Base-by-base conservation (phyloP, 2,888 invertebrate genomes). In the Agonum fuliginosum region DNA sequence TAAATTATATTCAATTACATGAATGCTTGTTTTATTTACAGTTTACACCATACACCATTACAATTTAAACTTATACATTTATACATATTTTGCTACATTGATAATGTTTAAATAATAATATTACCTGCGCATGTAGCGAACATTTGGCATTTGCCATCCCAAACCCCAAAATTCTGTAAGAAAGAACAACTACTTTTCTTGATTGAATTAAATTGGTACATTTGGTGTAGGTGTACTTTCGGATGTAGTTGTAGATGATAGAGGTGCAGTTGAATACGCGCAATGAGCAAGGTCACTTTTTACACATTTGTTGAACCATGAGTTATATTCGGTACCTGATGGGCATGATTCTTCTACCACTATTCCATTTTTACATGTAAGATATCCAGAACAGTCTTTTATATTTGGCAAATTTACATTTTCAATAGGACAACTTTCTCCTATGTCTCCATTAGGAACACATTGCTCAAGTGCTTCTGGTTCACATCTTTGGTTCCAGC, bases 401-500 rank as follows among this genome's bases (percentile, higher is more conserved):
- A 48, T 20, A 48, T 70, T 27, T 24, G 20, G 20, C n/a, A 43
- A 14, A 12, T 12, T 17, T n/a, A 43, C 46, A 8, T 48, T 48
- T 10, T 70, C 27, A n/a, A 22, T 43, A n/a, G 22, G n/a, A 22
- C 70, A 70, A 2, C 19, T 70, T 27, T 70, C 5, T 17, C 70
- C 70, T 8, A 8, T 8, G 8, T 30, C 3, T 5, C 0, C n/a
- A n/a, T 20, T 10, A 20, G 24, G 10, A 20, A 10, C 19, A 22
- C 73, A 73, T 19, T 58, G 6, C 22, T 17, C 73, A 20, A 37
- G 37, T 12, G 58, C 2, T 5, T 1, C 37, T 37, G 73, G 20
- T 22, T 37, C n/a, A 73, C 73, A 73, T 34, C 10, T 37, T 22
- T 73, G 73, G 20, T 73, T 41, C 73, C 73, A 73, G 34, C 73